These are phyloP conservation scores for Acanthisitta chloris DNA, from an alignment of 2,113 vertebrate genomes.

Conservation along the genomic window DNA sequence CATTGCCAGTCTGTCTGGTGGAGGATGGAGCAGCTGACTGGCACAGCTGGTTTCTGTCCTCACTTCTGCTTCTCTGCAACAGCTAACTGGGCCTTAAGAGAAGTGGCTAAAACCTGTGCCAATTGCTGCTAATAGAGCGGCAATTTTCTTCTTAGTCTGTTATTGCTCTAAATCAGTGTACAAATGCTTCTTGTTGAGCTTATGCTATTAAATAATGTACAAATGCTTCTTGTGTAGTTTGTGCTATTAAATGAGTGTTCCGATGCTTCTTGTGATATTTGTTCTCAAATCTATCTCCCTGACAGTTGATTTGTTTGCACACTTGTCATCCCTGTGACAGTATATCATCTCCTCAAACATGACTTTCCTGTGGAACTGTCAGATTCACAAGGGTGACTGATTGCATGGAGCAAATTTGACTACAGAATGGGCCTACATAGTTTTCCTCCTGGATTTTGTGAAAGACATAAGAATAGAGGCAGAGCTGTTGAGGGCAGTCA, in stretches of 20 bases:
- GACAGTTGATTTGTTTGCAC: constrained; percentile 27
- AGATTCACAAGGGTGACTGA: not conserved
- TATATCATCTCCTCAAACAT: not conserved
- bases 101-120: not conserved
- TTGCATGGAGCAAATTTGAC: not conserved
- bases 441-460: not conserved
- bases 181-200: not conserved
- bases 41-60: not conserved
- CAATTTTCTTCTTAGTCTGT: not conserved
- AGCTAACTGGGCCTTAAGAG: not conserved
- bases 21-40: not conserved
- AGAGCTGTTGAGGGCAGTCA: too few relatives aligned
- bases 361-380: not conserved
- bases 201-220: not conserved
- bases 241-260: not conserved
- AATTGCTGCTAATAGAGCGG: not conserved
- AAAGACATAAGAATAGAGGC: not conserved
- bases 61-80: not conserved
- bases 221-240: not conserved
- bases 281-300: not conserved
- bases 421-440: not conserved
- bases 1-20: not conserved
- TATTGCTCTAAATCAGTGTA: not conserved
- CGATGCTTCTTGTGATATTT: not conserved
- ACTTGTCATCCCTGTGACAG: not conserved